phyloP scores from a whole-genome alignment of 2,113 vertebrate species.

The Cnemophilus loriae region DNA sequence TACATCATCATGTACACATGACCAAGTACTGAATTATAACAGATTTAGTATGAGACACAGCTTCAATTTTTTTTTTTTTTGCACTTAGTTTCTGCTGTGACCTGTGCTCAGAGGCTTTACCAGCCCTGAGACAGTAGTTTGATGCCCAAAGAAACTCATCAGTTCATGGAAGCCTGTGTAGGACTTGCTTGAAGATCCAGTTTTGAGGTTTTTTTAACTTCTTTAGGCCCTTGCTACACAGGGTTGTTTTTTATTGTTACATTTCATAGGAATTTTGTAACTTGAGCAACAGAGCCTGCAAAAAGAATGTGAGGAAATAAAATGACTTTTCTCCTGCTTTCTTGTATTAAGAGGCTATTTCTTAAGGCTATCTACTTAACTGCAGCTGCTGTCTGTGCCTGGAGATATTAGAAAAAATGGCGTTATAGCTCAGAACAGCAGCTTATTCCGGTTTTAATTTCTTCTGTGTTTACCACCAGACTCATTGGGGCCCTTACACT shows the following conservation, averaged over 20 bases:
- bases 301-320: neutral
- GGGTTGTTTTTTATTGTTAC: neutral
- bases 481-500: neutral
- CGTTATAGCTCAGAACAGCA: neutral
- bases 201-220: neutral
- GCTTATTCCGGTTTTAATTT: neutral
- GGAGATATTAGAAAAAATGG: neutral
- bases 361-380: slow-evolving; percentile 19
- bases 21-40: neutral
- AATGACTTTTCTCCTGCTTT: neutral
- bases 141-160: neutral
- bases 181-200: neutral
- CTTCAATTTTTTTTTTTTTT: neutral
- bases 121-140: neutral
- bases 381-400: slow-evolving; percentile 5
- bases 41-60: neutral
- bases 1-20: too few species aligned
- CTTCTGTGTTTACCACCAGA: neutral
- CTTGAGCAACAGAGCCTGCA: neutral
- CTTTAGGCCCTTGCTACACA: neutral
- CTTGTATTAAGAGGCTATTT: neutral
- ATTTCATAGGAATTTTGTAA: neutral
- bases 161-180: neutral
- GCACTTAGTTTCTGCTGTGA: neutral
- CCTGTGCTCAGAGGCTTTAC: neutral